A percentile compares a stretch with the other conserved stretches of the same genome.
Conservation (phyloP, 1,140 invertebrate genomes). For the Heliconius congener region DNA sequence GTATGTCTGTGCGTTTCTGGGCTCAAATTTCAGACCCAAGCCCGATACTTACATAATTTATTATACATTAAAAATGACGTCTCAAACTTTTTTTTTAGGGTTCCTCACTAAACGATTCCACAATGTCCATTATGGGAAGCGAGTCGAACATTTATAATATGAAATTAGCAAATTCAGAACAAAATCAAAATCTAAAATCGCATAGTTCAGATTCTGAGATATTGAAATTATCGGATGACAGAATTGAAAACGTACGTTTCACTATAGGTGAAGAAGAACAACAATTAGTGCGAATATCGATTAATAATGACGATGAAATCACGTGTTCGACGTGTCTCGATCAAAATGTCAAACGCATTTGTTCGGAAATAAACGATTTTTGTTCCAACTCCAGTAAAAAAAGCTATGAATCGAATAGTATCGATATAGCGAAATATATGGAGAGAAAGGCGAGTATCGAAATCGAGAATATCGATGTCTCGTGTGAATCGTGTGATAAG, state of each 20-base stretch:
- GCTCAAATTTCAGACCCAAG: no score
- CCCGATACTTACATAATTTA: no score
- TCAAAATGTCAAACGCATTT: slow-evolving; percentile 66
- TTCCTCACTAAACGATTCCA: slow-evolving; percentile 62
- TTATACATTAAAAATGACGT: no score
- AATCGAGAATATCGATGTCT: slow-evolving; percentile 44
- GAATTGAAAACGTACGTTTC: slow-evolving; percentile 54
- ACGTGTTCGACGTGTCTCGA: slow-evolving; percentile 45
- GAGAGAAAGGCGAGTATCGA: slow-evolving; percentile 49
- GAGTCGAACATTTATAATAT: slow-evolving; percentile 75
- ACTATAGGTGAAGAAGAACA: slow-evolving; percentile 61
- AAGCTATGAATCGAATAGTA: slow-evolving; percentile 40
- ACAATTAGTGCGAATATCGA: slow-evolving; percentile 63
- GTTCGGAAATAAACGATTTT: slow-evolving; percentile 63
- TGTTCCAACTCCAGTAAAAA: slow-evolving; percentile 46
- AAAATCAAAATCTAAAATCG: slow-evolving; percentile 52
- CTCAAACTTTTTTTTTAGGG: slow-evolving; percentile 49
- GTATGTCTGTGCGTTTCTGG: no score
- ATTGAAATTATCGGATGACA: slow-evolving; percentile 42
- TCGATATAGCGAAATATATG: slow-evolving; percentile 67
- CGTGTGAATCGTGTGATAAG: slow-evolving; percentile 50
- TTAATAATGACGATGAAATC: slow-evolving; percentile 64
- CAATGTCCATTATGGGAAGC: slow-evolving; percentile 76
- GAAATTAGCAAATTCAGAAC: slow-evolving; percentile 51
- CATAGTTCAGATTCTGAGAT: slow-evolving; percentile 77